These are phyloP conservation scores for Echeneis naucrates DNA, from an alignment of 2,797 vertebrate species.

Conservation along the genomic window DNA sequence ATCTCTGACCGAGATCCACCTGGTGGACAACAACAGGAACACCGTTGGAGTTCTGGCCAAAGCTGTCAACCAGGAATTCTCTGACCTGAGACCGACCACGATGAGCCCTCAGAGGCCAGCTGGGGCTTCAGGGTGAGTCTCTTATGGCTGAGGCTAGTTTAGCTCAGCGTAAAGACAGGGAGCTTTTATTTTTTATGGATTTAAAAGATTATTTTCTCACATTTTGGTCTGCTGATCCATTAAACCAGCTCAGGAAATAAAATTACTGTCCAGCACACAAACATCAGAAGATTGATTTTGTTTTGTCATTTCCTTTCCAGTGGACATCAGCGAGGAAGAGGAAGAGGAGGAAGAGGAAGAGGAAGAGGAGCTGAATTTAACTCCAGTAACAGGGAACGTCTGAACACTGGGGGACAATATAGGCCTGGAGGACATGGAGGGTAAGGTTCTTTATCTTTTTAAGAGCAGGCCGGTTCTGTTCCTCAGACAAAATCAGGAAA, in stretches of 20 bases:
- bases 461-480: too few species aligned
- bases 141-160: not conserved
- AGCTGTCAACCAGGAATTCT: constrained; percentile 73
- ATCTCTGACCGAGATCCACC: constrained; percentile 82
- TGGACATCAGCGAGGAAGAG: not conserved
- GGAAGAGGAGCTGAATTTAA: not conserved
- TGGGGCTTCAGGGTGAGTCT: constrained; percentile 22
- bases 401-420: not conserved
- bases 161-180: not conserved
- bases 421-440: not conserved
- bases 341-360: not conserved
- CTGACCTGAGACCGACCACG: constrained; percentile 53
- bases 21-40: constrained; percentile 79
- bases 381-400: not conserved
- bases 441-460: not conserved
- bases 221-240: too few species aligned
- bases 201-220: too few species aligned
- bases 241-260: not conserved
- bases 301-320: not conserved
- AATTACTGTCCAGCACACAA: too few species aligned
- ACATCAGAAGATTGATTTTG: not conserved
- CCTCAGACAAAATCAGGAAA: too few species aligned
- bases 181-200: too few species aligned
- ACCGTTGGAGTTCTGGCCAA: constrained; percentile 69
- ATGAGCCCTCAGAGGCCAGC: constrained; percentile 6